Evolutionary conservation across 2,113 vertebrate species (phyloP), one percentile per base, ranked within the genome.

Genomic region (Neopipo cinnamomea): DNA sequence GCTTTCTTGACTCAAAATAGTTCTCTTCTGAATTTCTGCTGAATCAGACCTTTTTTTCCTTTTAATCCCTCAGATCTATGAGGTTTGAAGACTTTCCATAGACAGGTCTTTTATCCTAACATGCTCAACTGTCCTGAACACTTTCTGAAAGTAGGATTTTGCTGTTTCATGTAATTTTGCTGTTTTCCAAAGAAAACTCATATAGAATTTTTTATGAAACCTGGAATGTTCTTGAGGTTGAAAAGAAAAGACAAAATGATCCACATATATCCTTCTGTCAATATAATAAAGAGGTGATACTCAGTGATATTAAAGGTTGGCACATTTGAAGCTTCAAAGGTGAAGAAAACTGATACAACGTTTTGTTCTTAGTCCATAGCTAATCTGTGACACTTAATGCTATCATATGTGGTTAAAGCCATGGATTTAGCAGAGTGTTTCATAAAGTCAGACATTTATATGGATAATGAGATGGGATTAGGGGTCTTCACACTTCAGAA

Each of bases 391-490:
- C 72, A 46, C 66, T 67, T 72, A 62, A 59, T 35, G 30, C 47
- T 75, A 61, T 87, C 81, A 67, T 62, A 39, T 52, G 12, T 50
- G 61, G 77, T 55, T 85, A 78, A 89, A 91, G 47, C 61, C 74
- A 30, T 71, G 70, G 88, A 85, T 81, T 93, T 87, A 85, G 52
- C 56, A 84, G 28, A 78, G 18, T 70, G 76, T 73, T 84, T 74
- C 66, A 5, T 78, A 47, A 86, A 66, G 39, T 85, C 74, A 89
- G 70, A 55, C 18, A 59, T 89, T 93, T 89, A 75, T 87, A 50
- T 75, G 74, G 81, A 75, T 91, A 91, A 91, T 68, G 52, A 83
- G 52, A 52, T 74, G 39, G 68, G 68, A 91, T 94, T 96, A 93
- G 61, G 66, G 27, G 33, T 47, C 42, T 77, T 89, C 85, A 39